Conservation (phyloP, 2,888 invertebrate species). For the Dynastes hyllus region DNA sequence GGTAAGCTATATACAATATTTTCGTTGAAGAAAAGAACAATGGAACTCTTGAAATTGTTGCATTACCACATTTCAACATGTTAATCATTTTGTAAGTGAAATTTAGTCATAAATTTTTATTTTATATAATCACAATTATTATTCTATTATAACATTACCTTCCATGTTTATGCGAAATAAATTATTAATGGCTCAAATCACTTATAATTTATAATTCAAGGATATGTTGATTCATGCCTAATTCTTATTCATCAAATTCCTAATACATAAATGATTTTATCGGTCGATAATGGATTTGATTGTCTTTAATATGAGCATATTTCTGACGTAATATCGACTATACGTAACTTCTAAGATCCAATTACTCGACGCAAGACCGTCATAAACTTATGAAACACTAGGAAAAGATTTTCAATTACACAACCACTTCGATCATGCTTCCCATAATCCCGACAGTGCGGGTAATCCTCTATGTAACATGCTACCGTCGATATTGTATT, state of each 20-base stretch:
- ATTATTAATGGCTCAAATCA: too few relatives aligned
- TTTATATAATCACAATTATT: too few relatives aligned
- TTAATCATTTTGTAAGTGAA: too few relatives aligned
- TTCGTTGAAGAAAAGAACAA: too few relatives aligned
- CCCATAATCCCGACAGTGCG: constrained; percentile 18
- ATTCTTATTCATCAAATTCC: not conserved
- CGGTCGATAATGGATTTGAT: not conserved
- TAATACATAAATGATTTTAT: not conserved
- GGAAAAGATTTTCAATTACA: constrained; percentile 32
- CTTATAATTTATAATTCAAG: too few relatives aligned
- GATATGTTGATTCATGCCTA: not conserved
- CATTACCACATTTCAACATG: too few relatives aligned
- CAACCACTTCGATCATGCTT: constrained; percentile 5
- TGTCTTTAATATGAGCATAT: not conserved
- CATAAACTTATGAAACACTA: constrained; percentile 17
- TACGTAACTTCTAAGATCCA: constrained; percentile 30
- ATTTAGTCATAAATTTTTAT: too few relatives aligned
- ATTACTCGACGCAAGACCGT: constrained; percentile 10
- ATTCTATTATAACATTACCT: too few relatives aligned
- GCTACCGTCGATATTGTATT: not conserved
- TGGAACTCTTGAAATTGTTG: too few relatives aligned
- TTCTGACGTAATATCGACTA: constrained; percentile 1
- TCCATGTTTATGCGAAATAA: too few relatives aligned
- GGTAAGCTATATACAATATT: too few relatives aligned
- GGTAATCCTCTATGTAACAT: not conserved